Evolutionary conservation across 2,113 vertebrate species (phyloP).

Genomic region (Protobothrops mucrosquamatus): DNA sequence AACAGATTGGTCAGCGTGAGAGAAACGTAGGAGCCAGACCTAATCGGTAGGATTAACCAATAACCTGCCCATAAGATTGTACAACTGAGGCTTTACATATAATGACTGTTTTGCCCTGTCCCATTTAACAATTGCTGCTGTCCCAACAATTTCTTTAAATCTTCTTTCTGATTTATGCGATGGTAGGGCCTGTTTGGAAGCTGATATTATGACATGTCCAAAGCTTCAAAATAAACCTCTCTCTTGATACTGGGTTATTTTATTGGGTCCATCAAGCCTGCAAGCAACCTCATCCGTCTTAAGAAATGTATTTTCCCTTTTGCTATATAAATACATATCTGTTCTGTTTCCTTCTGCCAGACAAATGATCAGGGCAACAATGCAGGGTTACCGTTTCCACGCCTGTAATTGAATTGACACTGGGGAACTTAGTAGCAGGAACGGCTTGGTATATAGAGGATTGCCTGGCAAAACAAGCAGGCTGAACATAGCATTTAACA

Average conservation of each 20-base stretch:
- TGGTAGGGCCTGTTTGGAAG: conserved; percentile 63
- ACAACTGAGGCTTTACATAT: accelerated
- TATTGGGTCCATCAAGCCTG: conserved; percentile 65
- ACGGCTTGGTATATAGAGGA: neutral
- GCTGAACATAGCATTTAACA: no score
- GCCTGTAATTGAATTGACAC: conserved; percentile 54
- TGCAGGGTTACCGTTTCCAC: conserved; percentile 52
- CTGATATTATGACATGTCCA: conserved; percentile 62
- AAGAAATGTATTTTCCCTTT: conserved; percentile 68
- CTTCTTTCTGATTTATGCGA: conserved; percentile 57
- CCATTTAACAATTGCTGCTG: neutral
- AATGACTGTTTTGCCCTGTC: neutral
- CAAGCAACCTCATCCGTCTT: conserved; percentile 70
- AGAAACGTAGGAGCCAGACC: neutral
- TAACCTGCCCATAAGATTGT: neutral
- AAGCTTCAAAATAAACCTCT: conserved; percentile 70
- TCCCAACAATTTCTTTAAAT: conserved; percentile 58
- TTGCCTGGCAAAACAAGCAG: neutral
- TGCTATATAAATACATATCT: conserved; percentile 68
- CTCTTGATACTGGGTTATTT: conserved; percentile 67
- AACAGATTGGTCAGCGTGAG: neutral
- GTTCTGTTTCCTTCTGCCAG: conserved; percentile 60
- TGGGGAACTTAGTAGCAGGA: conserved; percentile 45
- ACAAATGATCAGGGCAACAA: conserved; percentile 59
- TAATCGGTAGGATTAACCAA: neutral